Percentiles rank a stretch among this genome's conserved stretches.
Evolutionary conservation across 2,797 vertebrate species (phyloP).

Genomic region (Malurus leucopterus): DNA sequence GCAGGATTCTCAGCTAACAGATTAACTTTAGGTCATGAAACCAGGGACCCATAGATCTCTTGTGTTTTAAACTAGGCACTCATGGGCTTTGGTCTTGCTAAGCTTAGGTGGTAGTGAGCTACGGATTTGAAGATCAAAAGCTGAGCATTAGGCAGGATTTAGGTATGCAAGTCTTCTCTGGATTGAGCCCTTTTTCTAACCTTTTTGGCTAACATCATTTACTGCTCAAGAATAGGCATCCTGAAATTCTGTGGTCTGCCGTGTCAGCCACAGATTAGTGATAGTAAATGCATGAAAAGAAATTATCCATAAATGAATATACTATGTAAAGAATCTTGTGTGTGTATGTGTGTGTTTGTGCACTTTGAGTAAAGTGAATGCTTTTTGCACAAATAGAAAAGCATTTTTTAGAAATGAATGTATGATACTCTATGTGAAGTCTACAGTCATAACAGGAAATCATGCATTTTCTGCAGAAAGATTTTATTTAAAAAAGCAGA

Average conservation of each 20-base stretch:
- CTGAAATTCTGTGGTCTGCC: slow-evolving; percentile 16
- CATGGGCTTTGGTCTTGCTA: not conserved
- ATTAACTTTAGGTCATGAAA: not conserved
- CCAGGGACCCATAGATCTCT: not conserved
- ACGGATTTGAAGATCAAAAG: slow-evolving; percentile 29
- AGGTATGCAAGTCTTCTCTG: not conserved
- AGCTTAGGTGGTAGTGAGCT: not conserved
- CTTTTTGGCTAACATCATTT: slow-evolving; percentile 7
- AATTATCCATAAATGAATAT: not conserved
- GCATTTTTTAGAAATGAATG: not conserved
- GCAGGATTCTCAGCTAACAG: not conserved
- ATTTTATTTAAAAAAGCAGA: slow-evolving; percentile 58
- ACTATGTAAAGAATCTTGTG: not conserved
- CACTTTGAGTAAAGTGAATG: not conserved
- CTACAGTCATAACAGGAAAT: slow-evolving; percentile 70
- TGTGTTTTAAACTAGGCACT: not conserved
- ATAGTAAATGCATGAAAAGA: not conserved
- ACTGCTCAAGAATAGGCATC: slow-evolving; percentile 25
- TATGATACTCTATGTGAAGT: slow-evolving; percentile 29
- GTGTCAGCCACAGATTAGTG: not conserved
- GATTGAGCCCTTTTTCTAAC: not conserved
- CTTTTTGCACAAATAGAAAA: not conserved
- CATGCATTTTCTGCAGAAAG: slow-evolving; percentile 62
- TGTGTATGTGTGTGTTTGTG: not conserved
- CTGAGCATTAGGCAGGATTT: not conserved